Evolutionary conservation across 2,797 vertebrate genomes (phyloP).

Genomic region (Danio tinwini): DNA sequence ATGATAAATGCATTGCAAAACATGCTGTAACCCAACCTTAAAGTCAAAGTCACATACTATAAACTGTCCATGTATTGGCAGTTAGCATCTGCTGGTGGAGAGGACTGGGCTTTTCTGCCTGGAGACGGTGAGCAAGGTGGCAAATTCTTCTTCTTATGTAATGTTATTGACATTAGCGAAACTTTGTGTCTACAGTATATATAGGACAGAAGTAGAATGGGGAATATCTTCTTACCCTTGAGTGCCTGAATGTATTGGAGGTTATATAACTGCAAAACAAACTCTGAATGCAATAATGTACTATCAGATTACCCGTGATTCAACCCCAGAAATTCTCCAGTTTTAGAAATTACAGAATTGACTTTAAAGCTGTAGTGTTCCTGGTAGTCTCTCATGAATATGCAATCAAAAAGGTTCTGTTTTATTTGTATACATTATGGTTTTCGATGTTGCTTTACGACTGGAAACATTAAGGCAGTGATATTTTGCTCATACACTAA

Average conservation of each 20-base stretch:
- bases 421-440: background rate
- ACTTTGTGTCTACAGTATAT: background rate
- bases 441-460: no score
- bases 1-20: background rate
- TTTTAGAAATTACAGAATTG: background rate
- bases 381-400: background rate
- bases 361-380: background rate
- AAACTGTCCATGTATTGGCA: background rate
- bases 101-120: background rate
- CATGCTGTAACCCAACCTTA: background rate
- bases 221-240: slow-evolving; percentile 7
- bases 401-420: background rate
- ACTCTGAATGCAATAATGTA: slow-evolving; percentile 31
- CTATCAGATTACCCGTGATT: slow-evolving; percentile 27
- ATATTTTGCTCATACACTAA: no score
- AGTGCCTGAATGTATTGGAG: background rate
- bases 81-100: background rate
- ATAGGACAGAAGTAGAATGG: background rate
- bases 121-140: background rate
- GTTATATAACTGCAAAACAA: slow-evolving; percentile 29
- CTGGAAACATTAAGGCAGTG: no score
- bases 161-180: background rate
- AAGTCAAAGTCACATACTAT: background rate
- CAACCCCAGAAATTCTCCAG: background rate
- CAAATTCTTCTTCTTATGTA: background rate